phyloP scores from a whole-genome alignment of 2,113 vertebrate genomes.

The Archocentrus centrarchus region DNA sequence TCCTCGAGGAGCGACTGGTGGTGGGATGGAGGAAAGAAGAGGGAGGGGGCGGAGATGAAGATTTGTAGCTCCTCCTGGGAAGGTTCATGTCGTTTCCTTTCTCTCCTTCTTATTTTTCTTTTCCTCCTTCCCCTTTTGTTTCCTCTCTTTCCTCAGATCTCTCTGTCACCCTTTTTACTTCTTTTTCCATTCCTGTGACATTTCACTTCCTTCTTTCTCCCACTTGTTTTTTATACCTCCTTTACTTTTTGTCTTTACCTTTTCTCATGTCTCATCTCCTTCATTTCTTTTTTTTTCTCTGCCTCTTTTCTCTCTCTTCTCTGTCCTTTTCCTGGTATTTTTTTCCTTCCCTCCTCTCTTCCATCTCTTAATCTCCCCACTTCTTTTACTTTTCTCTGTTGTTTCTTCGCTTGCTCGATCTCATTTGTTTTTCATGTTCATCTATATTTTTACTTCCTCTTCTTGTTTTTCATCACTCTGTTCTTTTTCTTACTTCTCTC shows the following conservation, averaged over 20 bases:
- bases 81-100: not conserved
- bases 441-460: too few relatives aligned
- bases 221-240: not conserved
- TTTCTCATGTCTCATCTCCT: not conserved
- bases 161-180: not conserved
- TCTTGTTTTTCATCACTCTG: not conserved
- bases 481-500: not conserved
- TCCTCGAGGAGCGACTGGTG: conserved; percentile 50
- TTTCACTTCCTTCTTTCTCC: not conserved
- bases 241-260: not conserved
- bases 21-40: not conserved
- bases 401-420: not conserved
- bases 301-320: not conserved
- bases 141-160: conserved; percentile 64
- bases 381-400: not conserved
- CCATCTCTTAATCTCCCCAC: not conserved
- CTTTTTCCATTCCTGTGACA: not conserved
- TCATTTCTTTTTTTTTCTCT: not conserved
- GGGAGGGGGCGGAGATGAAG: conserved; percentile 7
- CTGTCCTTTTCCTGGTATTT: too few relatives aligned
- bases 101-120: not conserved
- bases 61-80: conserved; percentile 17
- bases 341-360: not conserved
- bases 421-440: not conserved
- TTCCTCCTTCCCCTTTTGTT: conserved; percentile 70